phyloP scores from a whole-genome alignment of 2,797 vertebrate genomes.

The Craterocephalus amniculus region DNA sequence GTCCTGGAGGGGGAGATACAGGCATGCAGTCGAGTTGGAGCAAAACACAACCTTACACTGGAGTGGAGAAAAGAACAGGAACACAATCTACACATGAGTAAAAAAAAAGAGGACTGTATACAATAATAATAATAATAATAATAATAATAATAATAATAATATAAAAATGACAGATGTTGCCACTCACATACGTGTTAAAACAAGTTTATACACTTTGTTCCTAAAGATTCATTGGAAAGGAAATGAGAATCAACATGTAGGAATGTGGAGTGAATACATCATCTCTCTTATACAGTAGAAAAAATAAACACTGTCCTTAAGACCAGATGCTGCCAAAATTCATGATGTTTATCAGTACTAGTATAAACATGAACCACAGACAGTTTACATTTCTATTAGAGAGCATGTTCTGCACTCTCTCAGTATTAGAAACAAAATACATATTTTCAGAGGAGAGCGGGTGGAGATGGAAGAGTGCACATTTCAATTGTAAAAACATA shows the following conservation, averaged over 20 bases:
- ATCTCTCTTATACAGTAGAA: slow-evolving; percentile 63
- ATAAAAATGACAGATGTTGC: not conserved
- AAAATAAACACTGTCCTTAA: slow-evolving; percentile 75
- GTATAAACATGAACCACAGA: slow-evolving; percentile 71
- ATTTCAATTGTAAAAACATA: slow-evolving; percentile 53
- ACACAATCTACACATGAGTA: slow-evolving; percentile 38
- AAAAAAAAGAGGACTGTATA: slow-evolving; percentile 20
- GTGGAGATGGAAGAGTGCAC: slow-evolving; percentile 37
- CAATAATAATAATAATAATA: slow-evolving; percentile 13
- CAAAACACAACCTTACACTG: slow-evolving; percentile 43
- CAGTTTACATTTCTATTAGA: slow-evolving; percentile 79
- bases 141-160: slow-evolving; percentile 5
- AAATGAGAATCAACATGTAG: slow-evolving; percentile 37
- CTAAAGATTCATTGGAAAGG: slow-evolving; percentile 21
- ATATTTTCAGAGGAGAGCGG: slow-evolving; percentile 50
- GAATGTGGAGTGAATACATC: slow-evolving; percentile 57
- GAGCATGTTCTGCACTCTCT: slow-evolving; percentile 64
- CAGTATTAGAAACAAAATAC: slow-evolving; percentile 60
- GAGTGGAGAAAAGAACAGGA: slow-evolving; percentile 37
- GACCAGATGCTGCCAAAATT: slow-evolving; percentile 76
- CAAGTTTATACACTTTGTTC: slow-evolving; percentile 8
- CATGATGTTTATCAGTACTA: slow-evolving; percentile 74
- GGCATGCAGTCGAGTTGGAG: slow-evolving; percentile 76
- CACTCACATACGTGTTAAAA: not conserved
- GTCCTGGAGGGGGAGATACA: slow-evolving; percentile 88